Conservation (phyloP, 2,888 invertebrate genomes). For the Lithophane socia region DNA sequence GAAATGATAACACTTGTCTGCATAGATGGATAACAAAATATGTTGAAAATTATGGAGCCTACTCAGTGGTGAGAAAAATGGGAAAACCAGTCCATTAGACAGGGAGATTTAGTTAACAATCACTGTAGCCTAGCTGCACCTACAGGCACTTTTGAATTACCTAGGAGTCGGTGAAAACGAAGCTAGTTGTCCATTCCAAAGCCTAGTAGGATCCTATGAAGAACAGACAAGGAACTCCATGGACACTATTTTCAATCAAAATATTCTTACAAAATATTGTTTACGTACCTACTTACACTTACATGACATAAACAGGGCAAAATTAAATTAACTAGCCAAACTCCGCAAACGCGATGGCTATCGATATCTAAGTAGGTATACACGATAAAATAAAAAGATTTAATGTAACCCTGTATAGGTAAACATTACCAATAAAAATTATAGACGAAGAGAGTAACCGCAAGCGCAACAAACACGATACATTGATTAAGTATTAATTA, state of each 20-base stretch:
- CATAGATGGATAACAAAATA: background rate
- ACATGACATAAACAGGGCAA: background rate
- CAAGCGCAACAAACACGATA: background rate
- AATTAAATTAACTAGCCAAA: too few species aligned
- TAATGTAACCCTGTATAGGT: too few species aligned
- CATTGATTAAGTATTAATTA: slow-evolving; percentile 30
- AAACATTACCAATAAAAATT: background rate
- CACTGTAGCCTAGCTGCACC: background rate
- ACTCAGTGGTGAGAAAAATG: background rate
- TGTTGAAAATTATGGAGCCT: background rate
- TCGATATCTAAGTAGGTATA: too few species aligned
- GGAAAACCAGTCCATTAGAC: background rate
- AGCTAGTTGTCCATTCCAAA: background rate
- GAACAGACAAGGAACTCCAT: background rate
- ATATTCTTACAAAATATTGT: background rate
- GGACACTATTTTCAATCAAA: too few species aligned
- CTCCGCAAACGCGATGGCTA: too few species aligned
- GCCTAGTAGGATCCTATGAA: background rate
- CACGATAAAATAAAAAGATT: too few species aligned
- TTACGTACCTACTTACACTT: background rate
- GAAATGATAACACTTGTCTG: slow-evolving; percentile 21
- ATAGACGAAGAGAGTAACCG: background rate
- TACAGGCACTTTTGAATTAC: background rate
- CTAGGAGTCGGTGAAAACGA: background rate
- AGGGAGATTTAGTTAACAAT: background rate